phyloP scores from a whole-genome alignment of 2,888 invertebrate genomes.

The Ephialtes manifestator region DNA sequence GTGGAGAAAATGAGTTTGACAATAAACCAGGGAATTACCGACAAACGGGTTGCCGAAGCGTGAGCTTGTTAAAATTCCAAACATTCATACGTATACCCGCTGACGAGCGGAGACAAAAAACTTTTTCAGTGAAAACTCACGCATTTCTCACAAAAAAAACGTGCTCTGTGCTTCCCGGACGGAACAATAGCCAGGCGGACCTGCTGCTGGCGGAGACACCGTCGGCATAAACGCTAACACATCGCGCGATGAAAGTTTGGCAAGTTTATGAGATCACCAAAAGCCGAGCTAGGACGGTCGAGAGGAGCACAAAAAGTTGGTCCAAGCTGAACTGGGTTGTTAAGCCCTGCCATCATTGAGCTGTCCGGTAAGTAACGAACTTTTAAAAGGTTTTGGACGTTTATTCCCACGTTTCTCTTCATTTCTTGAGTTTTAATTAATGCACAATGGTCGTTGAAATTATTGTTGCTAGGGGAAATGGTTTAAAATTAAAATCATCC shows the following conservation, averaged over 20 bases:
- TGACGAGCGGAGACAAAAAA: conserved; percentile 40
- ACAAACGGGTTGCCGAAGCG: not conserved
- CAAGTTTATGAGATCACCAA: conserved; percentile 62
- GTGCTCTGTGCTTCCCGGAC: conserved; percentile 18
- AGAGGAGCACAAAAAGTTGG: conserved; percentile 41
- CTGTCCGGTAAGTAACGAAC: conserved; percentile 54
- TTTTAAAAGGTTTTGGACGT: conserved; percentile 38
- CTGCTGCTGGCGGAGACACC: conserved; percentile 46
- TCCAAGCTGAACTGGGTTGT: conserved; percentile 40
- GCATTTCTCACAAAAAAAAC: conserved; percentile 28
- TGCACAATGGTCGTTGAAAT: conserved; percentile 1
- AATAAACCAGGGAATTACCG: conserved; percentile 20
- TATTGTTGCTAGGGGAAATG: not conserved
- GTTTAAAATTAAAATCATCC: not conserved
- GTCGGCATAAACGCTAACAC: conserved; percentile 34
- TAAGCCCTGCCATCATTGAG: conserved; percentile 44
- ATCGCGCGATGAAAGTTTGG: conserved; percentile 56
- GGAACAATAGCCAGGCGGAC: conserved; percentile 46
- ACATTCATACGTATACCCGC: conserved; percentile 23
- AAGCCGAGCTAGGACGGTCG: not conserved
- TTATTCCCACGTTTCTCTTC: conserved; percentile 35
- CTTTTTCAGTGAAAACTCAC: conserved; percentile 14
- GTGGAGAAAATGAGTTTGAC: conserved; percentile 6
- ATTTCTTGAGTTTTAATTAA: conserved; percentile 46
- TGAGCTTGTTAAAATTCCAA: conserved; percentile 38